Evolutionary conservation across 2,888 invertebrate species (phyloP).

Genomic region (Tubulanus polymorphus): DNA sequence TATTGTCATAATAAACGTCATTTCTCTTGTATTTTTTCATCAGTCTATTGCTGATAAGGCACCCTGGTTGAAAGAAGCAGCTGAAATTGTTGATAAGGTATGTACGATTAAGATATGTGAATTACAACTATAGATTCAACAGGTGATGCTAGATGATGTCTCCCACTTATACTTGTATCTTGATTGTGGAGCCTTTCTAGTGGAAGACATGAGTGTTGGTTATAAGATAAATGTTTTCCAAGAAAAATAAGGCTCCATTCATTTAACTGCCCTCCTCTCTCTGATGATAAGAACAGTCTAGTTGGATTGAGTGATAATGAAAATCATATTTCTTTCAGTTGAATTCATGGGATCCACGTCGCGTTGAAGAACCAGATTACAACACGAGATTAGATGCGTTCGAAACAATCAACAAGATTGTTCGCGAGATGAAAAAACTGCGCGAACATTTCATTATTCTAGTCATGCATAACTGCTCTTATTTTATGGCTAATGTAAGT

Average conservation of each 20-base stretch:
- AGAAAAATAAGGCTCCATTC: too few species aligned
- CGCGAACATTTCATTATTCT: conserved; percentile 66
- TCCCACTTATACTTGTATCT: too few species aligned
- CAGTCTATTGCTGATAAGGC: conserved; percentile 52
- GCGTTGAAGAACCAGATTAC: conserved; percentile 93
- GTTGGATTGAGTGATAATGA: neutral
- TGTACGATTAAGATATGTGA: too few species aligned
- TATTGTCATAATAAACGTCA: too few species aligned
- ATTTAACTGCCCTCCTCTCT: too few species aligned
- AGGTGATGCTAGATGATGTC: too few species aligned
- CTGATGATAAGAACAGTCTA: too few species aligned
- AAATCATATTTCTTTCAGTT: conserved; percentile 56
- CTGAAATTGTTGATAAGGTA: conserved; percentile 58
- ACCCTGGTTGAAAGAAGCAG: conserved; percentile 48
- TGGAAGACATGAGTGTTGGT: too few species aligned
- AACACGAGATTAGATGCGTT: conserved; percentile 76
- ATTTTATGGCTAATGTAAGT: conserved; percentile 63
- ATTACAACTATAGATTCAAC: too few species aligned
- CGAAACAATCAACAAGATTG: conserved; percentile 62
- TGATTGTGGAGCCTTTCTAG: too few species aligned
- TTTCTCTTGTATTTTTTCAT: too few species aligned
- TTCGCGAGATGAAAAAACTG: conserved; percentile 59
- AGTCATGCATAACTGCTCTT: conserved; percentile 74
- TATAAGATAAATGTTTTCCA: too few species aligned
- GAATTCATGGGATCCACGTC: conserved; percentile 81